Conservation (phyloP, 2,888 invertebrate genomes). For the Alcis repandata region DNA sequence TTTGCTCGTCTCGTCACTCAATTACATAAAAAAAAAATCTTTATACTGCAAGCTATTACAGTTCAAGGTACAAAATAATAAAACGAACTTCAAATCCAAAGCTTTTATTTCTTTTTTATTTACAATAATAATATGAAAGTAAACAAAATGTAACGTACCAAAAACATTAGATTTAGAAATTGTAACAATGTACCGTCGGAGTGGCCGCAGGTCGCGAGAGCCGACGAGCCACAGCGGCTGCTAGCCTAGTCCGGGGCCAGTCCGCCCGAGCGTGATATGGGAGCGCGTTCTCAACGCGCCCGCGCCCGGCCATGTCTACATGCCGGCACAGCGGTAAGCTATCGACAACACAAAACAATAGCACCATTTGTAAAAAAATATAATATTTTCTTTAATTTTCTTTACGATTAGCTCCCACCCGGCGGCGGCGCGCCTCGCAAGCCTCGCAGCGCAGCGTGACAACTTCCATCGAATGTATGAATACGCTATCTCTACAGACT, state of each 20-base stretch:
- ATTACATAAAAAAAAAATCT: too few relatives aligned
- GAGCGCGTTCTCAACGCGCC: constrained; percentile 59
- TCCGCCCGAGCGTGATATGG: constrained; percentile 64
- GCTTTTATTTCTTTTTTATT: constrained; percentile 83
- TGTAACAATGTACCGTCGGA: constrained; percentile 58
- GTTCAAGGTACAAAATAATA: constrained; percentile 20
- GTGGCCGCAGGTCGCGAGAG: constrained; percentile 43
- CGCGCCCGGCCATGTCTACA: constrained; percentile 49
- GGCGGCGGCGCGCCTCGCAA: constrained; percentile 43
- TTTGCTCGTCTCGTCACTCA: too few relatives aligned
- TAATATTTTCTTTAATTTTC: constrained; percentile 60
- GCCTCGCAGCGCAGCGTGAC: constrained; percentile 55
- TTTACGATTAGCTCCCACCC: constrained; percentile 62
- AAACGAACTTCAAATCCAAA: constrained; percentile 80
- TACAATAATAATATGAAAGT: constrained; percentile 86
- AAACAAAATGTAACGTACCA: constrained; percentile 85
- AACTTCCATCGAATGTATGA: constrained; percentile 51
- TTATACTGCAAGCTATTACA: background rate
- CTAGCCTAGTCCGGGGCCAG: constrained; percentile 56
- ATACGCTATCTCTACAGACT: constrained; percentile 54
- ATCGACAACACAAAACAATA: constrained; percentile 82
- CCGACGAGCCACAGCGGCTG: constrained; percentile 74
- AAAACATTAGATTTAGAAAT: constrained; percentile 78
- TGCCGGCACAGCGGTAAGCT: constrained; percentile 67
- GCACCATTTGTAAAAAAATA: constrained; percentile 86